These are phyloP conservation scores for Lysiphlebus fabarum DNA, from an alignment of 1,140 invertebrate genomes.

Conservation along the genomic window DNA sequence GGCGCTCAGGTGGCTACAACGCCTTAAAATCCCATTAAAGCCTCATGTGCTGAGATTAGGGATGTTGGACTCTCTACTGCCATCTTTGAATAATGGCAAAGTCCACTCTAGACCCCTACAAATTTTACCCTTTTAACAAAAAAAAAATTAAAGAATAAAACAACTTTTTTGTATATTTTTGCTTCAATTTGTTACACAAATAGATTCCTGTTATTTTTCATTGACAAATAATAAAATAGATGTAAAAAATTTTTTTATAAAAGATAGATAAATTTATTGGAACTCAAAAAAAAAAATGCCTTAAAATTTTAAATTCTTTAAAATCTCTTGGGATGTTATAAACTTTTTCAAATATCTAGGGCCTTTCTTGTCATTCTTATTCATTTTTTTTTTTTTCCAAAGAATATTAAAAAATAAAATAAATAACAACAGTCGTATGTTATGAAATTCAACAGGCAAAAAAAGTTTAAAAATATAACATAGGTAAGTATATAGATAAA, in stretches of 20 bases:
- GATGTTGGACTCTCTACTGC: slow-evolving; percentile 41
- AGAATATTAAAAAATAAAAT: too few species aligned
- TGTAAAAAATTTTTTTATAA: not conserved
- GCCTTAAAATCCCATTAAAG: slow-evolving; percentile 57
- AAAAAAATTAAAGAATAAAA: not conserved
- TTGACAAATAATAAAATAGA: too few species aligned
- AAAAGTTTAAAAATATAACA: too few species aligned
- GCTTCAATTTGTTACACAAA: too few species aligned
- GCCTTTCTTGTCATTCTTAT: slow-evolving; percentile 3
- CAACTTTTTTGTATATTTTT: not conserved
- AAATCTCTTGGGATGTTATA: slow-evolving; percentile 33
- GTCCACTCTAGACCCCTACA: slow-evolving; percentile 6
- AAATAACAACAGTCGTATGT: too few species aligned
- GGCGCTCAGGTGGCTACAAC: slow-evolving; percentile 50
- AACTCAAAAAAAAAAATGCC: not conserved
- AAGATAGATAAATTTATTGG: slow-evolving; percentile 12
- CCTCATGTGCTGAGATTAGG: slow-evolving; percentile 56
- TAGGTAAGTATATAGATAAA: slow-evolving; percentile 8
- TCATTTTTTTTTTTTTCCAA: too few species aligned
- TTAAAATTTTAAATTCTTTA: slow-evolving; percentile 15
- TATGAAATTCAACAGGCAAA: too few species aligned
- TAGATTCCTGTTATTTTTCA: too few species aligned
- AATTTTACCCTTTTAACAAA: not conserved
- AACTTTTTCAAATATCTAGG: slow-evolving; percentile 29
- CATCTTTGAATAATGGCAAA: slow-evolving; percentile 53